Evolutionary conservation across 2,797 vertebrate genomes (phyloP), one percentile per base, ranked within the genome.

Genomic region (Anguilla marmorata): DNA sequence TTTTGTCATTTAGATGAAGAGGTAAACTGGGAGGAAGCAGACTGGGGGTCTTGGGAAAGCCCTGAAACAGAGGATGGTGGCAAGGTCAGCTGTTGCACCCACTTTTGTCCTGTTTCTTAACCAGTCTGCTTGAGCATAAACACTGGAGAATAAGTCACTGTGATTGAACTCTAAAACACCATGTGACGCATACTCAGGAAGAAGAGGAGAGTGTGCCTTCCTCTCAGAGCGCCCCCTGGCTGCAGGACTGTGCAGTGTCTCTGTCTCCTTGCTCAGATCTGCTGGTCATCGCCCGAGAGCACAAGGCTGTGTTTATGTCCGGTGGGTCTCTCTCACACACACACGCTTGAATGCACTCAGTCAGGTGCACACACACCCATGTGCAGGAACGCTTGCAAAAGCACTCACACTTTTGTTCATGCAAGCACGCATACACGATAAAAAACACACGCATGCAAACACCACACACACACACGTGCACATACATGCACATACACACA

Each of bases 241-340:
- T 99, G 90, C 98, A 99, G 88, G 97, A 98, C 45, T 99, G 98
- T 82, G 95, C 97, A 1, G 93, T 99, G 89, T 98, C 98, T 12
- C 92, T 99, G 87, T 99, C 99, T 0, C 99, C 99, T 89, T 98
- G 97, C 91, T 97, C 96, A 45, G 98, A 99, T 93, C 96, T 99
- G 88, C 96, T 99, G 92, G 97, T 99, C 9, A 97, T 99, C 90
- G 97, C 98, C 82, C 97, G 95, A 37, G 97, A 98, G 21, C 97
- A 99, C 88, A 99, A 97, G 93, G 98, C 98, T 0, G 97, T 96
- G 1, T 99, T 99, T 92, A 95, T 99, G 91, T 97, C 98, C 92
- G 96, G 98, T 99, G 90, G 95, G 96, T 94, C 79, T 56, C 52
- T 83, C 9, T 16, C n/a, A 21, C n/a, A 50, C 54, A 86, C 16